Base-by-base conservation (phyloP, 2,797 vertebrate genomes). In the Babyrousa celebensis region DNA sequence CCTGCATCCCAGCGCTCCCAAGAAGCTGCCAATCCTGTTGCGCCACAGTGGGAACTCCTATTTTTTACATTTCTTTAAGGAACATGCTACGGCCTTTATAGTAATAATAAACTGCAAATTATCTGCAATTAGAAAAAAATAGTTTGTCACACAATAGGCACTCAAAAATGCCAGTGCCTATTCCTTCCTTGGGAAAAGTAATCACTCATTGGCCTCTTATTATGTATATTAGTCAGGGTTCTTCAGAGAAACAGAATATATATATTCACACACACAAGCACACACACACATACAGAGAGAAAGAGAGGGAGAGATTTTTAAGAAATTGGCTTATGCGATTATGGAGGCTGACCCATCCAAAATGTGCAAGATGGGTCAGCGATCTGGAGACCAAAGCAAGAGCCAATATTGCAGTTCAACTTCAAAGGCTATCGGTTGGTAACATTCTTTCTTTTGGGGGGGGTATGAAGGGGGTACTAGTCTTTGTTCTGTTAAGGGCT, bases 81-180 rank as follows among this genome's bases (percentile, higher is more conserved):
- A 89, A 71, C 5, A 58, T 63, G 9, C 27, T 83, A 27, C 77
- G 77, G 43, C 32, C 48, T 25, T 91, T 79, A 10, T 77, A 63
- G 65, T 70, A 90, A 56, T 3, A 62, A 62, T 16, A 75, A 52
- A 67, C n/a, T 74, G 15, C 20, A 79, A 74, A 48, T 85, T 85
- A 89, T 67, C 40, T 40, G 78, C 23, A 88, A 85, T 78, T 65
- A 67, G 79, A 52, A 71, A 82, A 94, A 65, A 82, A 91, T 48
- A 62, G 68, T 16, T 60, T 75, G 68, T 5, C 52, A 86, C 21
- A 16, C 0, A 78, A 7, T 48, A 79, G 21, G 11, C 62, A n/a
- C 40, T 85, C 27, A 72, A 88, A 72, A 88, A 56, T 72, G 27
- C 85, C 40, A 89, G 36, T 56, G n/a, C 15, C 40, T 72, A 21